Conservation (phyloP, 2,797 vertebrate species). For the Nyctibius grandis region DNA sequence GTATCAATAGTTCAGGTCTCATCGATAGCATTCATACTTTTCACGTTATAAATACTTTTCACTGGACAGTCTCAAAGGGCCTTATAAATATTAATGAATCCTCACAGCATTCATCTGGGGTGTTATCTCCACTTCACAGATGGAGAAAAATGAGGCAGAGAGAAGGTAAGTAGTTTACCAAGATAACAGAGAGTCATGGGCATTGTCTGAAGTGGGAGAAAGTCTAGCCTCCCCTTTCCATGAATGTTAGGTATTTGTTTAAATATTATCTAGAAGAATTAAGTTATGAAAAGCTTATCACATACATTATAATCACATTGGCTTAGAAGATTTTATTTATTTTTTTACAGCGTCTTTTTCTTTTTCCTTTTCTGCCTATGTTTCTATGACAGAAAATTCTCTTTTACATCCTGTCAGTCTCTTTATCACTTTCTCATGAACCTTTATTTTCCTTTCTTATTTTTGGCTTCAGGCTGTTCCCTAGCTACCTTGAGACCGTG, state of each 20-base stretch:
- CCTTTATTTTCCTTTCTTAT: slow-evolving; percentile 29
- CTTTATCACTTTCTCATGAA: slow-evolving; percentile 36
- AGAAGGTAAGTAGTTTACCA: neutral
- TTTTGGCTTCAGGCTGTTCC: slow-evolving; percentile 78
- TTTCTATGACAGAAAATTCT: neutral
- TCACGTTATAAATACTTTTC: neutral
- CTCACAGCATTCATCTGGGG: neutral
- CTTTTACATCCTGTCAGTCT: neutral
- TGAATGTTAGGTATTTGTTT: slow-evolving; percentile 12
- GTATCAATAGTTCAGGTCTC: neutral
- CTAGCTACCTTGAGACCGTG: slow-evolving; percentile 78
- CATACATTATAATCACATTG: neutral
- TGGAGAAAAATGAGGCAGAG: neutral
- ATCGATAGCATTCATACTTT: neutral
- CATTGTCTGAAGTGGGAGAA: neutral
- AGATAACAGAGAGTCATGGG: slow-evolving; percentile 14
- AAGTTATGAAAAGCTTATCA: slow-evolving; percentile 31
- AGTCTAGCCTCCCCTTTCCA: neutral
- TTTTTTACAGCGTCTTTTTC: neutral
- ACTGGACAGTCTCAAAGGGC: neutral
- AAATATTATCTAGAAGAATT: neutral
- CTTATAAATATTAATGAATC: neutral
- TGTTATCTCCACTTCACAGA: neutral
- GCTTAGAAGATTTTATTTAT: neutral
- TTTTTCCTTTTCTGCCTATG: neutral